Conservation (phyloP, 2,113 vertebrate species). For the Callorhinus ursinus region DNA sequence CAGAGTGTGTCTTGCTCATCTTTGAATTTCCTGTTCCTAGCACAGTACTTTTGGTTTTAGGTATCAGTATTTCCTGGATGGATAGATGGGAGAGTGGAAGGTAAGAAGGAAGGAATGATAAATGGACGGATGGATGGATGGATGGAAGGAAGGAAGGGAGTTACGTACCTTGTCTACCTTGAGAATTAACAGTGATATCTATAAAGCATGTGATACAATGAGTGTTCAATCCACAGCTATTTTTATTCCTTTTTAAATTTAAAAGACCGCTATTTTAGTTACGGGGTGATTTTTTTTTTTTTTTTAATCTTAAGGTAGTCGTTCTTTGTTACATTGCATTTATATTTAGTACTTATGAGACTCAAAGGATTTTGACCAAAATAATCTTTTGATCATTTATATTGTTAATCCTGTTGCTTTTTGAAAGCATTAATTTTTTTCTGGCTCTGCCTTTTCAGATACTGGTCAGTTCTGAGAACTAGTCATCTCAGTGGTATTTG, state of each 20-base stretch:
- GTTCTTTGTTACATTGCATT: not conserved
- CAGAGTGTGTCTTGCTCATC: not conserved
- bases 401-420: not conserved
- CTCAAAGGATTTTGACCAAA: not conserved
- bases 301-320: not conserved
- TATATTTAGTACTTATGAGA: not conserved
- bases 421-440: not conserved
- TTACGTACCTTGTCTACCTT: not conserved
- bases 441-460: not conserved
- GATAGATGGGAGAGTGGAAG: too few species aligned
- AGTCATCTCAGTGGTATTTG: not conserved
- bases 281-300: not conserved
- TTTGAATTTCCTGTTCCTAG: not conserved
- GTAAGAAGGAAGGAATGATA: not conserved
- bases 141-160: not conserved
- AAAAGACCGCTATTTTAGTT: not conserved
- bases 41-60: not conserved
- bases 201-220: not conserved
- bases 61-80: not conserved
- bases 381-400: not conserved
- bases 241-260: constrained; percentile 27
- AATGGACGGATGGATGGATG: too few species aligned
- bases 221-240: not conserved
- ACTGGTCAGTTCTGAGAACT: not conserved
- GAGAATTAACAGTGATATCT: not conserved